Conservation (phyloP, 2,113 vertebrate species). For the Thalassoma bifasciatum region DNA sequence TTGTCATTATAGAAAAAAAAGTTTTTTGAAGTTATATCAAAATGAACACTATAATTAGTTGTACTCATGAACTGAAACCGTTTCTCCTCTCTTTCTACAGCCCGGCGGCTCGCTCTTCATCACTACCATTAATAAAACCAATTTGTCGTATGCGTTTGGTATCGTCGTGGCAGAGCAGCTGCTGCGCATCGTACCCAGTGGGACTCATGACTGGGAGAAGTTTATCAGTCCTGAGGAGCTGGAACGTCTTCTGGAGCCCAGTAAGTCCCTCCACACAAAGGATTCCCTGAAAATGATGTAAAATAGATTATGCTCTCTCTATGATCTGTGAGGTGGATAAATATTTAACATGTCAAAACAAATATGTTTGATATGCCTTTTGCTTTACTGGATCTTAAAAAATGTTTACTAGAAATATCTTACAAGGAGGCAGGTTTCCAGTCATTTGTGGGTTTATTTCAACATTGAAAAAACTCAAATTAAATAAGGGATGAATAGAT, state of each 20-base stretch:
- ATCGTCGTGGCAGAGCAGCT: constrained; percentile 91
- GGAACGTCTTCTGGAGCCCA: constrained; percentile 89
- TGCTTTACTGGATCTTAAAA: background rate
- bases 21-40: background rate
- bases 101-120: constrained; percentile 94
- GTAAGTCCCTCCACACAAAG: constrained; percentile 82
- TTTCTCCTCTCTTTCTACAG: constrained; percentile 60
- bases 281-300: background rate
- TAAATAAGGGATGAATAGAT: no score
- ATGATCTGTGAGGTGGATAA: background rate
- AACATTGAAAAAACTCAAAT: no score
- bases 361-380: background rate
- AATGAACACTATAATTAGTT: background rate
- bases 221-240: constrained; percentile 93
- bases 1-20: background rate
- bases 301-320: no score
- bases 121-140: constrained; percentile 95
- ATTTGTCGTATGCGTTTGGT: constrained; percentile 90
- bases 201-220: constrained; percentile 96
- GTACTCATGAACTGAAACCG: background rate
- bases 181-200: constrained; percentile 89
- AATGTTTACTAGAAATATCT: no score
- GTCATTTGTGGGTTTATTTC: no score
- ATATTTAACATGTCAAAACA: background rate
- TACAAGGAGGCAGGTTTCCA: no score